These are phyloP conservation scores for Menura novaehollandiae DNA, from an alignment of 2,113 vertebrate genomes.

Conservation along the genomic window DNA sequence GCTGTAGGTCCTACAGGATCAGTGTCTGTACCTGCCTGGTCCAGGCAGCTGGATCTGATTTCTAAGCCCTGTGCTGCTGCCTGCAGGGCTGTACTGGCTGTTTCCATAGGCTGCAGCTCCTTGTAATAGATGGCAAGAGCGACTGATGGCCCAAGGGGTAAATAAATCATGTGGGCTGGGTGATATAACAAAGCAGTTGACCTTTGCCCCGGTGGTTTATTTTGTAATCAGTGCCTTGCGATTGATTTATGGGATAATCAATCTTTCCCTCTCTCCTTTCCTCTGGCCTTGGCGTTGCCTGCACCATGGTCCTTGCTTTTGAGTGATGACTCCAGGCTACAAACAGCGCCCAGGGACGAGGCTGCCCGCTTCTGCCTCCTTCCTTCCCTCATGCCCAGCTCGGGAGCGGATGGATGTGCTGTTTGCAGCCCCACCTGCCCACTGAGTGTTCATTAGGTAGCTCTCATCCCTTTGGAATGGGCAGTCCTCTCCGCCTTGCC, in stretches of 20 bases:
- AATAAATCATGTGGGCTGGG: slow-evolving; percentile 48
- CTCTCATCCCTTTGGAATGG: background rate
- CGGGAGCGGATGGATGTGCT: rapidly evolving
- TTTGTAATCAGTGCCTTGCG: slow-evolving; percentile 5
- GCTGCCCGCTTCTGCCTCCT: background rate
- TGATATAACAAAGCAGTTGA: slow-evolving; percentile 57
- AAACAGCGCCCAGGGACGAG: rapidly evolving
- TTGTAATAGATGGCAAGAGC: background rate
- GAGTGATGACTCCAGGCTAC: slow-evolving; percentile 23
- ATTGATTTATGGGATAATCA: slow-evolving; percentile 34
- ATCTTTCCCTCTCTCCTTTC: background rate
- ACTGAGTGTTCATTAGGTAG: background rate
- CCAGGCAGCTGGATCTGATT: background rate
- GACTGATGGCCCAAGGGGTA: background rate
- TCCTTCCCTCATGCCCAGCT: background rate
- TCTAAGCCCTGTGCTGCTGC: background rate
- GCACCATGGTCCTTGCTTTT: slow-evolving; percentile 24
- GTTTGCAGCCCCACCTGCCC: background rate
- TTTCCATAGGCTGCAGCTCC: background rate
- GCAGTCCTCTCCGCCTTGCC: background rate
- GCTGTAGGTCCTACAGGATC: background rate
- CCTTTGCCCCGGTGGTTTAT: slow-evolving; percentile 51
- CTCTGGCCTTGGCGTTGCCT: background rate
- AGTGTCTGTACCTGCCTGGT: background rate
- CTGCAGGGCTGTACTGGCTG: background rate